Evolutionary conservation across 2,888 invertebrate species (phyloP).

Genomic region (Drosophila nigritarsus): DNA sequence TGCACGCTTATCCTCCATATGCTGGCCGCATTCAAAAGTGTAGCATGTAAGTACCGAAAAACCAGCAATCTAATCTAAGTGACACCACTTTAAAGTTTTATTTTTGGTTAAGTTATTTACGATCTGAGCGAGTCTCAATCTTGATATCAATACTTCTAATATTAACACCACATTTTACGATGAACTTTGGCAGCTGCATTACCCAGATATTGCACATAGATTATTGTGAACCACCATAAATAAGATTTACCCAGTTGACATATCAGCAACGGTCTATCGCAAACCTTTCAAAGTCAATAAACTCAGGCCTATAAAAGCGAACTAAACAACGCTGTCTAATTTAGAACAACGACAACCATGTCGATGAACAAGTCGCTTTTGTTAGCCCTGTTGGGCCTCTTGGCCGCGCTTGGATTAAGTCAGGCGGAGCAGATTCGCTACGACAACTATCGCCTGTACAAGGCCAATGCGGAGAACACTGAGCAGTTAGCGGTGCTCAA

Average conservation of each 20-base stretch:
- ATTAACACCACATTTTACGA: slow-evolving; percentile 29
- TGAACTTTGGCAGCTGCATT: slow-evolving; percentile 22
- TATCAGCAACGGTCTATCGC: slow-evolving; percentile 42
- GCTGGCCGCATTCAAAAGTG: not conserved
- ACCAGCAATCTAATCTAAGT: not conserved
- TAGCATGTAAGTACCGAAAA: not conserved
- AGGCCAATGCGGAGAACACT: slow-evolving; percentile 86
- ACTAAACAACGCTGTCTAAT: slow-evolving; percentile 87
- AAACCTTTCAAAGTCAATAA: slow-evolving; percentile 6
- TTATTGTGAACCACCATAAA: slow-evolving; percentile 36
- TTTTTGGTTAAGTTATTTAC: slow-evolving; percentile 12
- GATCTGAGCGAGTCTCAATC: not conserved
- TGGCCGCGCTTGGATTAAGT: slow-evolving; percentile 43
- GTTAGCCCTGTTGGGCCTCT: slow-evolving; percentile 62
- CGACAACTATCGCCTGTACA: slow-evolving; percentile 88
- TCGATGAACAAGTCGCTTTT: slow-evolving; percentile 85
- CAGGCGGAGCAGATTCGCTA: slow-evolving; percentile 83
- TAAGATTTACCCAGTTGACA: slow-evolving; percentile 33
- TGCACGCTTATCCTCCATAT: not conserved
- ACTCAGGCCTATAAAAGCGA: slow-evolving; percentile 85
- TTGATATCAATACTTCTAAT: slow-evolving; percentile 12
- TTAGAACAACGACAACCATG: slow-evolving; percentile 72
- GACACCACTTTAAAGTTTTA: not conserved
- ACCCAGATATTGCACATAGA: slow-evolving; percentile 2
- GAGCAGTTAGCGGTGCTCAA: slow-evolving; percentile 86